These are phyloP conservation scores for Sus cebifrons DNA, from an alignment of 2,797 vertebrate genomes.

Conservation along the genomic window DNA sequence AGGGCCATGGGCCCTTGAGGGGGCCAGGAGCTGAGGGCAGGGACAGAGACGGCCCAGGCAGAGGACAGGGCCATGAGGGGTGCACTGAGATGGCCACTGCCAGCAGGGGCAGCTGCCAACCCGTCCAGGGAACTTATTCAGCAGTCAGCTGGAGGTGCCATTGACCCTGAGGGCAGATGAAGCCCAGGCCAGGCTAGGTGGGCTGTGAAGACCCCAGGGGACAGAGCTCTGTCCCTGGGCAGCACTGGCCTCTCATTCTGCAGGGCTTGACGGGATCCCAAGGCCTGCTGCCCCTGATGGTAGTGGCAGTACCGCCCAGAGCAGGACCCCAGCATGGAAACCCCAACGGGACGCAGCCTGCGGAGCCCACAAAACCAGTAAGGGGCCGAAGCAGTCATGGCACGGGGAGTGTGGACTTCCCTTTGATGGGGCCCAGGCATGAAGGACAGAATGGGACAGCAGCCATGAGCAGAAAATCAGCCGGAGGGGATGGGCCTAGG, in stretches of 20 bases:
- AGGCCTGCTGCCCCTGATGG: rapidly evolving
- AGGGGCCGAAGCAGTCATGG: background rate
- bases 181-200: rapidly evolving
- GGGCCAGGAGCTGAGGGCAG: background rate
- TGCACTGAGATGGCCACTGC: rapidly evolving
- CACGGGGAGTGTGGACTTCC: background rate
- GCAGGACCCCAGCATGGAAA: rapidly evolving
- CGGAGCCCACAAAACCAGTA: slow-evolving; percentile 25
- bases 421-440: background rate
- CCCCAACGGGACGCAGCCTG: rapidly evolving
- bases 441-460: rapidly evolving
- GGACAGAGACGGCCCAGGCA: background rate
- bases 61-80: background rate
- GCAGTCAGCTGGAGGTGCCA: background rate
- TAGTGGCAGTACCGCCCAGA: rapidly evolving
- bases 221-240: background rate
- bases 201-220: rapidly evolving
- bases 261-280: background rate
- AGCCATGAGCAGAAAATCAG: too few relatives aligned
- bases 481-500: background rate
- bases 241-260: background rate
- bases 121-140: rapidly evolving
- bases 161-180: background rate
- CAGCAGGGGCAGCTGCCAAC: rapidly evolving
- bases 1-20: background rate